Percentiles rank a stretch among this genome's conserved stretches.
Evolutionary conservation across 2,113 vertebrate genomes (phyloP).

Genomic region (Dendrocopos noguchii): DNA sequence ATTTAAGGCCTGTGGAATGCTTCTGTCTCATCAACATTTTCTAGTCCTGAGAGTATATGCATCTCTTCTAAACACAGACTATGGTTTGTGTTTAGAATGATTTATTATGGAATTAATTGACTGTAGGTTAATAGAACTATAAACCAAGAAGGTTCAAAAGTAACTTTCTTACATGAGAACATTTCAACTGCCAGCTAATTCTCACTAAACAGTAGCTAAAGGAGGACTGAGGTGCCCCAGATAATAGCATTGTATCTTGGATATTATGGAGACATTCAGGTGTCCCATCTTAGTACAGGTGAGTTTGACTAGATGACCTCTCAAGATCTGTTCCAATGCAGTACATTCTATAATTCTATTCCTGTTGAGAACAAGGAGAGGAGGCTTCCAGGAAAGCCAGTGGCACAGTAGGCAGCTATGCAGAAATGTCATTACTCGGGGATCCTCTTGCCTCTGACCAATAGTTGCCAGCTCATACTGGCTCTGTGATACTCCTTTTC

Average conservation of each 20-base stretch:
- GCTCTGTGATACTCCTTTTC: not conserved
- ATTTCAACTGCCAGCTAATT: not conserved
- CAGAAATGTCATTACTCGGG: not conserved
- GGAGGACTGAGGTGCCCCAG: not conserved
- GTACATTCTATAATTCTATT: not conserved
- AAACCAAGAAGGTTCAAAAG: not conserved
- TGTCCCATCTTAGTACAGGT: not conserved
- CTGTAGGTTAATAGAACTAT: not conserved
- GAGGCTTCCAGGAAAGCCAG: not conserved
- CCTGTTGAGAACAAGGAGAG: not conserved
- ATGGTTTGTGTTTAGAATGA: not conserved
- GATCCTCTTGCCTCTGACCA: not conserved
- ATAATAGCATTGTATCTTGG: not conserved
- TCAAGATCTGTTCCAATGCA: too few species aligned
- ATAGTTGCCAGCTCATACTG: not conserved
- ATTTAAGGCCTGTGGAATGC: not conserved
- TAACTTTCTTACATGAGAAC: not conserved
- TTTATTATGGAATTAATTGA: not conserved
- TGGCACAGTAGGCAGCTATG: not conserved
- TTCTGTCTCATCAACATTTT: not conserved
- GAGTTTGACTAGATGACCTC: too few species aligned
- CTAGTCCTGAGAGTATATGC: not conserved
- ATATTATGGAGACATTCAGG: not conserved
- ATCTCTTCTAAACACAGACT: not conserved
- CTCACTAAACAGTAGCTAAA: not conserved